These are phyloP conservation scores for Aphelocoma californica DNA, from an alignment of 2,797 vertebrate genomes.

Conservation along the genomic window DNA sequence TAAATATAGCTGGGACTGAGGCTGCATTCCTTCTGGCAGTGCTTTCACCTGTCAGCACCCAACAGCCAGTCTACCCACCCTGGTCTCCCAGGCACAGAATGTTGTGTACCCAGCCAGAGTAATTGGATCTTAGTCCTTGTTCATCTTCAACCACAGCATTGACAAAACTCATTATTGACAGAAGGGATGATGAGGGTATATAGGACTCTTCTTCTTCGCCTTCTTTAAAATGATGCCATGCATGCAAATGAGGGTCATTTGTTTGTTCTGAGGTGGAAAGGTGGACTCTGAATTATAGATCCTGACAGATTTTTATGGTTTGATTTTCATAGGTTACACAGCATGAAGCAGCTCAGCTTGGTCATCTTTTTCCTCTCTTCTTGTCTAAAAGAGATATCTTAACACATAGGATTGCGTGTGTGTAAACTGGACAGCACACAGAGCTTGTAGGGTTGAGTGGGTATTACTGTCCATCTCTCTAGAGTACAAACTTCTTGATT, in stretches of 20 bases:
- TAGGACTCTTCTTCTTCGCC: neutral
- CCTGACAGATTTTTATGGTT: neutral
- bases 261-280: neutral
- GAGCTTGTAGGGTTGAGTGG: neutral
- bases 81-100: neutral
- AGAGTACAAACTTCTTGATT: neutral
- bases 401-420: neutral
- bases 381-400: neutral
- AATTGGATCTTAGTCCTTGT: neutral
- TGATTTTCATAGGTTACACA: neutral
- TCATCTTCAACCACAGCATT: neutral
- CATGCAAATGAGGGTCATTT: neutral
- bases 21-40: neutral
- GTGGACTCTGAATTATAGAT: neutral
- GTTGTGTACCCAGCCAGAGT: neutral
- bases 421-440: neutral
- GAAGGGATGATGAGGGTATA: neutral
- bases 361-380: neutral
- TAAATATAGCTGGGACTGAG: neutral
- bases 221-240: neutral
- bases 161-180: neutral
- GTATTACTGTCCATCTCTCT: neutral
- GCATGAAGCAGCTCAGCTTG: neutral
- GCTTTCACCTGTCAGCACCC: neutral
- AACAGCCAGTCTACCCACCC: neutral